A percentile compares a stretch with the other conserved stretches of the same genome.
phyloP scores from a whole-genome alignment of 2,797 vertebrate genomes.

The Oryzias dopingdopingensis region DNA sequence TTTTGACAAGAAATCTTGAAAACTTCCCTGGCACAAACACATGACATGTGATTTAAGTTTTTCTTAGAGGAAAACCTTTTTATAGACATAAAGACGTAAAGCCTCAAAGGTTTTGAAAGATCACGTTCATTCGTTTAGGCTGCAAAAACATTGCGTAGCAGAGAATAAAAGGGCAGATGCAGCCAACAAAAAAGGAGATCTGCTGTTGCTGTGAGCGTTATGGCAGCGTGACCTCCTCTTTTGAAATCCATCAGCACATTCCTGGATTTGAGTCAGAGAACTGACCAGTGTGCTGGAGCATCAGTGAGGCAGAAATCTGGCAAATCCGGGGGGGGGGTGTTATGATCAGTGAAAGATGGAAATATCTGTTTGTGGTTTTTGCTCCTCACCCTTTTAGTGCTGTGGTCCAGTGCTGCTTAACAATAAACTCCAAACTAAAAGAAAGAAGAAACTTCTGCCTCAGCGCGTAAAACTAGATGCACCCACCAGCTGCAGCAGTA shows the following conservation, averaged over 20 bases:
- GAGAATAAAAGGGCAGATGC: no score
- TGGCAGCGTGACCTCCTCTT: background rate
- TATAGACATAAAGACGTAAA: no score
- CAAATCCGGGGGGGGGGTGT: slow-evolving; percentile 37
- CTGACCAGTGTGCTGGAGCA: slow-evolving; percentile 29
- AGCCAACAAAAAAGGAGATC: no score
- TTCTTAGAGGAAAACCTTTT: no score
- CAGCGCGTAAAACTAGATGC: background rate
- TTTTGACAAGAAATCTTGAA: no score
- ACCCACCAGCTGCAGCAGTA: slow-evolving; percentile 22
- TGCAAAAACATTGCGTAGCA: no score
- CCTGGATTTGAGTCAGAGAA: slow-evolving; percentile 29
- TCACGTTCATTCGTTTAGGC: no score
- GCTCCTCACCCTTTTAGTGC: slow-evolving; percentile 7
- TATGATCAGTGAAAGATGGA: slow-evolving; percentile 25
- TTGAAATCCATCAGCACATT: slow-evolving; percentile 33
- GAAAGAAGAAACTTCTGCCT: slow-evolving; percentile 35
- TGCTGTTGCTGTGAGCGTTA: no score
- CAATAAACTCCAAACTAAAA: slow-evolving; percentile 41
- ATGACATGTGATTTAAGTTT: no score
- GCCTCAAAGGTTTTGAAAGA: no score
- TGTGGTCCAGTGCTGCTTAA: slow-evolving; percentile 27
- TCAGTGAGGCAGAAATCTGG: slow-evolving; percentile 39
- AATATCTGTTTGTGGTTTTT: slow-evolving; percentile 39
- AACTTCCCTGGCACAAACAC: no score